A percentile compares a stretch with the other conserved stretches of the same genome.
These are phyloP conservation scores for Sebastes schlegelii DNA, from an alignment of 2,113 vertebrate genomes.

Conservation along the genomic window DNA sequence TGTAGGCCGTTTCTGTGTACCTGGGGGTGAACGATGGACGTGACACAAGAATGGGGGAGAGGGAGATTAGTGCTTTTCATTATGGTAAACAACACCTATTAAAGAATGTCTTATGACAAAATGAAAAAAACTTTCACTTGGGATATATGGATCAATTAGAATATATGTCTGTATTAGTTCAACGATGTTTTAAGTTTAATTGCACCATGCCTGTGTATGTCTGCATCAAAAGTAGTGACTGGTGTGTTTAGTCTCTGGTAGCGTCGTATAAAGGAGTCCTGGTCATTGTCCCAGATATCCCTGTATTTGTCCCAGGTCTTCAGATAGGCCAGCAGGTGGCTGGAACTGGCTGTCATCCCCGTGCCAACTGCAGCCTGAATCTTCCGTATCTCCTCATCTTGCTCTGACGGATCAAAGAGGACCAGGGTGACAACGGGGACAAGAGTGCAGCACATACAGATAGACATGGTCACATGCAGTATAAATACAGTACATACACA, in stretches of 20 bases:
- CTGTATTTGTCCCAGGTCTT: slow-evolving; percentile 90
- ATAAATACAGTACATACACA: background rate
- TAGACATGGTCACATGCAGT: background rate
- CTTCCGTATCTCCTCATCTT: slow-evolving; percentile 89
- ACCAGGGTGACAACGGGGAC: background rate
- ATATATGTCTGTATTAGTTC: background rate
- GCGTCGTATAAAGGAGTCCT: slow-evolving; percentile 87
- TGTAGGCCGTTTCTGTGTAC: slow-evolving; percentile 68
- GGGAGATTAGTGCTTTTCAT: background rate
- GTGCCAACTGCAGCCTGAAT: slow-evolving; percentile 85
- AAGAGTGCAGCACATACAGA: background rate
- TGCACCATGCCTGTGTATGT: slow-evolving; percentile 85
- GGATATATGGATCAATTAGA: background rate
- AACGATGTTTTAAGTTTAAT: no score
- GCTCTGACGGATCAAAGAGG: slow-evolving; percentile 74
- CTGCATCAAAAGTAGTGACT: slow-evolving; percentile 89
- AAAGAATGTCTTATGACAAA: background rate
- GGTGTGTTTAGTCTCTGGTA: slow-evolving; percentile 88
- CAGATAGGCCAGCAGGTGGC: slow-evolving; percentile 85
- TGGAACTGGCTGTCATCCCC: slow-evolving; percentile 84
- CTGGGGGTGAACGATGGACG: slow-evolving; percentile 23
- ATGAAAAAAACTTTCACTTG: background rate
- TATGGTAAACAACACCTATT: background rate
- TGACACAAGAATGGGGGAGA: background rate
- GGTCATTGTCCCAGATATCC: slow-evolving; percentile 92